phyloP scores from a whole-genome alignment of 1,140 invertebrate genomes.

The Pinna nobilis region DNA sequence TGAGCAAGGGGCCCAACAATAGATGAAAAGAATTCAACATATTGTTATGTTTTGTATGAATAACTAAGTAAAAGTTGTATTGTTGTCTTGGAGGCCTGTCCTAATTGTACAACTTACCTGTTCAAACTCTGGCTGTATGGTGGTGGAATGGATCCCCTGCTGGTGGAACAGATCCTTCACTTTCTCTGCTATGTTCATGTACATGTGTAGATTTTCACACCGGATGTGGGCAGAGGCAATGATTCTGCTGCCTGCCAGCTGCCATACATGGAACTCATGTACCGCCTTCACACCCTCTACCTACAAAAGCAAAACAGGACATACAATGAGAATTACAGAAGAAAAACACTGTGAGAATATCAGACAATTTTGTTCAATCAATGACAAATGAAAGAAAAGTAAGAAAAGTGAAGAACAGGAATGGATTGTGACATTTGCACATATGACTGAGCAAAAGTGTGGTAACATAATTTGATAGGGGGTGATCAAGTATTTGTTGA shows the following conservation, averaged over 20 bases:
- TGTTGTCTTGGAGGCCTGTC: no score
- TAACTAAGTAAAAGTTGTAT: no score
- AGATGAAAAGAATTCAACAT: no score
- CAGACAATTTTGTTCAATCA: neutral
- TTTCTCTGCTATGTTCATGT: conserved; percentile 76
- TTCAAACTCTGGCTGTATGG: conserved; percentile 79
- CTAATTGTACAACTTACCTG: conserved; percentile 1
- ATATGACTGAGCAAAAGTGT: no score
- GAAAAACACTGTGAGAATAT: neutral
- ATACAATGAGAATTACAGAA: neutral
- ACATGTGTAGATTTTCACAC: conserved; percentile 76
- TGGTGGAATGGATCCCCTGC: conserved; percentile 79
- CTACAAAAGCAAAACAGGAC: conserved; percentile 53
- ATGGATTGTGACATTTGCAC: no score
- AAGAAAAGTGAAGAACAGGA: no score
- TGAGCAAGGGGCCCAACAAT: no score
- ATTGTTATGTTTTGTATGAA: no score
- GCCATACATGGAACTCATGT: conserved; percentile 80
- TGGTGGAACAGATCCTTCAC: conserved; percentile 78
- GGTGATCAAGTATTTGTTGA: no score
- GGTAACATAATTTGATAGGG: no score
- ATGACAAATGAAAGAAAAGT: neutral
- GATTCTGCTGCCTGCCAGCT: conserved; percentile 77
- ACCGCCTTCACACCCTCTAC: conserved; percentile 77
- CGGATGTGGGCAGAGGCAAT: conserved; percentile 79